These are phyloP conservation scores for Chiloscyllium plagiosum DNA, from an alignment of 2,113 vertebrate species.

Conservation along the genomic window DNA sequence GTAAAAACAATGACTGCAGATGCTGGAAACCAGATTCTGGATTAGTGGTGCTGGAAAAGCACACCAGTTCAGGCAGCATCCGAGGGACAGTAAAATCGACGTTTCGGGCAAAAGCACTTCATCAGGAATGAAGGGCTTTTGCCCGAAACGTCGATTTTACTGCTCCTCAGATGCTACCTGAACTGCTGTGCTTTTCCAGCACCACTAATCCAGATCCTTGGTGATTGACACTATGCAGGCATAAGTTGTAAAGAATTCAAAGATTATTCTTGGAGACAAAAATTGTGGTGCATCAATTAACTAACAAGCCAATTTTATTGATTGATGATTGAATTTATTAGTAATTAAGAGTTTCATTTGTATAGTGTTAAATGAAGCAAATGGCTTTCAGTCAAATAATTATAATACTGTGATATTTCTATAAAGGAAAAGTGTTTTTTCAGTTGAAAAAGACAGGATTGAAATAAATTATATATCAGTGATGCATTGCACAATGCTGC, in stretches of 20 bases:
- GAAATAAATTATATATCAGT: too few species aligned
- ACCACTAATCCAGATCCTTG: neutral
- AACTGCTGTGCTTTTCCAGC: too few species aligned
- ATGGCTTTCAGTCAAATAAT: neutral
- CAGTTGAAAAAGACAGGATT: slow-evolving; percentile 4
- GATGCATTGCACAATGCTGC: neutral
- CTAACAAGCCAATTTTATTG: neutral
- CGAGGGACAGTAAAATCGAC: too few species aligned
- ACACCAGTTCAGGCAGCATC: too few species aligned
- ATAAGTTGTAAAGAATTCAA: neutral
- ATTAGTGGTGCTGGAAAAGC: too few species aligned
- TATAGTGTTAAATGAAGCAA: slow-evolving; percentile 2
- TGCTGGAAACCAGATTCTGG: too few species aligned
- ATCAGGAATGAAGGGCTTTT: too few species aligned
- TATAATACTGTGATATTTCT: neutral
- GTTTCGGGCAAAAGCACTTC: too few species aligned
- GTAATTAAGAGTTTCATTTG: slow-evolving; percentile 17
- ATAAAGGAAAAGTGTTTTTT: neutral
- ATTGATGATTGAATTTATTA: neutral
- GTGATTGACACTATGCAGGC: neutral
- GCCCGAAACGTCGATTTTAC: too few species aligned
- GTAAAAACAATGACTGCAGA: too few species aligned
- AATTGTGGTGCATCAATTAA: neutral
- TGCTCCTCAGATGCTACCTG: too few species aligned
- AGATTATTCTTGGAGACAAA: neutral